Conservation (phyloP, 2,113 vertebrate species). For the Bambusicola thoracicus region DNA sequence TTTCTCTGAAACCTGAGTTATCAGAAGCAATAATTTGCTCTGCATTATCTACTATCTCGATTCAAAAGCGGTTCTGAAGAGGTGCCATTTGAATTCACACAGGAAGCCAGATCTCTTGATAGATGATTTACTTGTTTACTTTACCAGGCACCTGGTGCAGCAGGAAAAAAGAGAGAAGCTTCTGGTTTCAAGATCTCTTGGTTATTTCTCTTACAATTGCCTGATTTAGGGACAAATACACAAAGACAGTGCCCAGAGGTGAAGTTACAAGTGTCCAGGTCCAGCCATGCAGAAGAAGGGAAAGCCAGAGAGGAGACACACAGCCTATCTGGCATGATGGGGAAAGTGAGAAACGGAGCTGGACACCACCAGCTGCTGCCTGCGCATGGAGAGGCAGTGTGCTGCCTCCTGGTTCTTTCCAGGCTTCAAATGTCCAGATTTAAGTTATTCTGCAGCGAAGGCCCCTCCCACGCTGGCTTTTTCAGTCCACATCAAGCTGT, state of each 20-base stretch:
- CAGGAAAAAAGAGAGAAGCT: not conserved
- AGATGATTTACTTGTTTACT: not conserved
- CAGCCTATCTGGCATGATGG: accelerated
- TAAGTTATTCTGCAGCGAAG: not conserved
- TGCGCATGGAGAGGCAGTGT: accelerated
- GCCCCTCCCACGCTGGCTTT: not conserved
- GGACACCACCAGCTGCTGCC: accelerated
- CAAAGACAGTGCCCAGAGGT: not conserved
- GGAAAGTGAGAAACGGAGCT: not conserved
- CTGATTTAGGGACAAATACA: not conserved
- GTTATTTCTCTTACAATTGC: not conserved
- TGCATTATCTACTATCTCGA: not conserved
- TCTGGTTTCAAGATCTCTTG: not conserved
- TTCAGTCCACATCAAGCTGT: not conserved
- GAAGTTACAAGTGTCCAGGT: not conserved
- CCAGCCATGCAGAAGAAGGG: not conserved
- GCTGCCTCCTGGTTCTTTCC: not conserved
- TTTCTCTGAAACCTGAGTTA: constrained; percentile 43
- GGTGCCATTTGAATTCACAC: not conserved
- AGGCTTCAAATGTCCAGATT: accelerated
- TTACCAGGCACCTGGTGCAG: not conserved
- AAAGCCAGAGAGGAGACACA: not conserved
- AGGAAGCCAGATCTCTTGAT: not conserved
- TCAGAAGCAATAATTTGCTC: constrained; percentile 39
- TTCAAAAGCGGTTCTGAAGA: constrained; percentile 12